phyloP scores from a whole-genome alignment of 2,113 vertebrate genomes.

The Gymnorhina tibicen region DNA sequence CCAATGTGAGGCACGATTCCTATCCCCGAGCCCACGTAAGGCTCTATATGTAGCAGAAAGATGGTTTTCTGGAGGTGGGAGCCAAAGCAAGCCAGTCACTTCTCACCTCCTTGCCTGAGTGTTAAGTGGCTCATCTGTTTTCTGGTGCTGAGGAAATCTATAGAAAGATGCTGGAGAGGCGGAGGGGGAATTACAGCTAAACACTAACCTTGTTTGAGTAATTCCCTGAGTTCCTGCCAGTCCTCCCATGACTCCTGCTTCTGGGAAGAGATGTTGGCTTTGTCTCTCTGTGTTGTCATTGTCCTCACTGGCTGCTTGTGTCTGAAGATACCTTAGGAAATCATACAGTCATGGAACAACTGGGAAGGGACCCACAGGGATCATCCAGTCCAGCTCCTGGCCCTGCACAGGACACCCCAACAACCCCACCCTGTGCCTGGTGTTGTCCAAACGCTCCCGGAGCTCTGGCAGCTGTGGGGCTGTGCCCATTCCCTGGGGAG shows the following conservation, averaged over 20 bases:
- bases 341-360: neutral
- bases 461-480: neutral
- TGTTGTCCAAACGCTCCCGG: neutral
- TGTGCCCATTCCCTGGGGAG: fast-evolving
- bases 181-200: neutral
- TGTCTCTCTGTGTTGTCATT: neutral
- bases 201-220: neutral
- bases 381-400: neutral
- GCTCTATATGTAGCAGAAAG: neutral
- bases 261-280: neutral
- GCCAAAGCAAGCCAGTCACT: conserved; percentile 39
- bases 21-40: neutral
- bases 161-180: conserved; percentile 15
- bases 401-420: neutral
- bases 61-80: conserved; percentile 50
- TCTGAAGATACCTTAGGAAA: neutral
- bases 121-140: conserved; percentile 36
- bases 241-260: neutral
- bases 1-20: conserved; percentile 8
- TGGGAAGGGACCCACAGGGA: neutral
- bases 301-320: neutral
- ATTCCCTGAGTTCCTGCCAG: neutral
- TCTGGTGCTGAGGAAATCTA: neutral
- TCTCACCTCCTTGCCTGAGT: conserved; percentile 28
- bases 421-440: neutral